These are phyloP conservation scores for Monarcha castaneiventris DNA, from an alignment of 2,113 vertebrate genomes.

Conservation along the genomic window DNA sequence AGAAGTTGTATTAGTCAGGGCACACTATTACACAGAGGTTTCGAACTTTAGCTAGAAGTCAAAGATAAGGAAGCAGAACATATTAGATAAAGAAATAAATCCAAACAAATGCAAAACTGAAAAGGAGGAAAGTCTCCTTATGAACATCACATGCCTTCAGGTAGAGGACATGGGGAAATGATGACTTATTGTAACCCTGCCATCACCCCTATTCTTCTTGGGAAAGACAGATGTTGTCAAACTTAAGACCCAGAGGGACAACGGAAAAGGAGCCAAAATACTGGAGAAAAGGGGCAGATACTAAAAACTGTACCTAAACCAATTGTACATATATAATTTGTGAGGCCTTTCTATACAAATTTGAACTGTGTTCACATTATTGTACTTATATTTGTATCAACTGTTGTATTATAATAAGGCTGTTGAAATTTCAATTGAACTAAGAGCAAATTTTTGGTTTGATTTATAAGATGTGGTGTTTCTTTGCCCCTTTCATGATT, in stretches of 20 bases:
- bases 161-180: background rate
- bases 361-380: background rate
- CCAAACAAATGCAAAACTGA: background rate
- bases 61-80: background rate
- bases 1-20: background rate
- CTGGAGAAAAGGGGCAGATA: background rate
- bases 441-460: background rate
- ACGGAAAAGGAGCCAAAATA: background rate
- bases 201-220: background rate
- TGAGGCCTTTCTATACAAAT: background rate
- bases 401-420: background rate
- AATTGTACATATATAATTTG: background rate
- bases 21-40: background rate
- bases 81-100: background rate
- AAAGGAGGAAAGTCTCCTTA: background rate
- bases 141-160: fast-evolving
- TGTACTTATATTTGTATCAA: background rate
- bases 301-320: background rate
- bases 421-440: background rate
- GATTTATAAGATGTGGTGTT: background rate
- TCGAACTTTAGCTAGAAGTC: background rate
- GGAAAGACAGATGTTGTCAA: background rate
- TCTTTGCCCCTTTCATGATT: background rate
- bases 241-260: background rate
- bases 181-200: background rate